A percentile compares a stretch with the other conserved stretches of the same genome.
phyloP scores from a whole-genome alignment of 2,888 invertebrate species.

The Platynereis dumerilii region DNA sequence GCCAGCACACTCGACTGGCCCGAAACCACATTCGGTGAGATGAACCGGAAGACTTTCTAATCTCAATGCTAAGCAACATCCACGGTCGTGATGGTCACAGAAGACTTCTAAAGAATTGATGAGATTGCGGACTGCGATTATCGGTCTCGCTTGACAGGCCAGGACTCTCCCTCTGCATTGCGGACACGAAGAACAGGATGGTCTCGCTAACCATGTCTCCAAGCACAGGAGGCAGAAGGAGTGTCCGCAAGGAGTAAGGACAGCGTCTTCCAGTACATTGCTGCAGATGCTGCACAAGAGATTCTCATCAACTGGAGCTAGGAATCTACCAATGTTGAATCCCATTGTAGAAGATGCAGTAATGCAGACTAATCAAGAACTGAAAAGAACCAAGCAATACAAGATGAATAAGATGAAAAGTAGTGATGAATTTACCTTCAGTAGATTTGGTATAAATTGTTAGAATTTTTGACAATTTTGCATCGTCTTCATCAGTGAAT shows the following conservation, averaged over 20 bases:
- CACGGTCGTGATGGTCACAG: conserved; percentile 46
- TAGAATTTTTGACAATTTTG: too few species aligned
- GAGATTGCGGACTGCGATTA: conserved; percentile 53
- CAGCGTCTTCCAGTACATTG: conserved; percentile 53
- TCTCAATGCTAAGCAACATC: conserved; percentile 48
- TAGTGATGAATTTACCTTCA: too few species aligned
- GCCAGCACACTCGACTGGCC: conserved; percentile 52
- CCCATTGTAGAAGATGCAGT: too few species aligned
- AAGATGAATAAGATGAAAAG: too few species aligned
- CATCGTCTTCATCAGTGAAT: too few species aligned
- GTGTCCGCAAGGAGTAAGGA: conserved; percentile 59
- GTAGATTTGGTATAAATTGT: too few species aligned
- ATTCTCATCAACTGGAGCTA: conserved; percentile 52
- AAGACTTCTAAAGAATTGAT: conserved; percentile 49
- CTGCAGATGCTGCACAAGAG: conserved; percentile 58
- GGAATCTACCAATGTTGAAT: conserved; percentile 47
- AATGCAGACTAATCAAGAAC: too few species aligned
- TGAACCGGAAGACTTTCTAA: conserved; percentile 48
- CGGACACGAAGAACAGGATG: conserved; percentile 47
- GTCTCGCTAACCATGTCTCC: conserved; percentile 53
- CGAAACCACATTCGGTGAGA: conserved; percentile 44
- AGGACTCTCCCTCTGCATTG: conserved; percentile 50
- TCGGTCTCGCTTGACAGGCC: conserved; percentile 44
- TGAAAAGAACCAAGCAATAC: too few species aligned
- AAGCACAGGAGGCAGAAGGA: conserved; percentile 54